Evolutionary conservation across 2,888 invertebrate species (phyloP), one percentile per base, ranked within the genome.

Genomic region (Plagodis dolabraria): DNA sequence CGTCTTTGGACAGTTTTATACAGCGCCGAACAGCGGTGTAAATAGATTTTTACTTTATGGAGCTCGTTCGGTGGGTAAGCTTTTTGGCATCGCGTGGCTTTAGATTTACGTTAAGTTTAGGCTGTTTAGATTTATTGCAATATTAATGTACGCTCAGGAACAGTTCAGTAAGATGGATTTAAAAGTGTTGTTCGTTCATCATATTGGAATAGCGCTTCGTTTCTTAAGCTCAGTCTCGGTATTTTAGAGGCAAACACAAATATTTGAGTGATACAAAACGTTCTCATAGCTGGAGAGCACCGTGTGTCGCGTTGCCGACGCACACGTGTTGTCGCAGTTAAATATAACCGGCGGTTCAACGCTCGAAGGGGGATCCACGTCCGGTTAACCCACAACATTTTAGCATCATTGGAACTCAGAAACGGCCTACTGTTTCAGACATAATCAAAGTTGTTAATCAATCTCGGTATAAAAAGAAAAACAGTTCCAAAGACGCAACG

Each of bases 341-440:
- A 89, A 92, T 92, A 91, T 92, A 92, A 88, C 86, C 79, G 77
- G 77, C 82, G 75, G 92, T 91, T 91, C 91, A 90, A 90, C 85
- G 90, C 83, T 82, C 91, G 84, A 83, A 79, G 86, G 82, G 84
- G 82, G 73, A 75, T 73, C 58, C 70, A 75, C 80, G 82, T 77
- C 79, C 83, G 82, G 83, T 79, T 86, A 88, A 87, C 87, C 85
- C 79, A 86, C 83, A 80, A 83, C 81, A 77, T 73, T 76, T 74
- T 70, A 63, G 68, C 72, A 71, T 63, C 43, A 51, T 65, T 70
- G 63, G 67, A 64, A 69, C 54, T 70, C 64, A 56, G 60, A 49
- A 50, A 44, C 49, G 63, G 61, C 61, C 57, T 54, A 62, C 60
- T 64, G 54, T 56, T 52, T 43, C 36, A 57, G 33, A 0, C 43